Percentiles rank a stretch among this genome's conserved stretches.
Conservation (phyloP, 2,113 vertebrate species). For the Melanotaenia duboulayi region DNA sequence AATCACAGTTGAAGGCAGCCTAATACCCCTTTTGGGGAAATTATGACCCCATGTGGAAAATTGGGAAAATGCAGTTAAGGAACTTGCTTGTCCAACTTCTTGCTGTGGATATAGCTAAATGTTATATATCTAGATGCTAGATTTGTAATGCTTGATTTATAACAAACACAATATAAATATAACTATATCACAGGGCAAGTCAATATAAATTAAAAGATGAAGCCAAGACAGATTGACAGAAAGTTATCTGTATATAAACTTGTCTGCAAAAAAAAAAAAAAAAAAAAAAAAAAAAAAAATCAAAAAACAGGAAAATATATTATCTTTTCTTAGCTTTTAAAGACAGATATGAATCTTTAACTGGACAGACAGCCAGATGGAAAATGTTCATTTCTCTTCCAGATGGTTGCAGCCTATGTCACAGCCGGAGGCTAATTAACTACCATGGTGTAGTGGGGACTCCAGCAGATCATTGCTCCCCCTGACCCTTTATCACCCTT, state of each 20-base stretch:
- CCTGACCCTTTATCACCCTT: conserved; percentile 3
- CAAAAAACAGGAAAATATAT: not conserved
- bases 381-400: conserved; percentile 61
- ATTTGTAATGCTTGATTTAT: too few relatives aligned
- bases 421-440: conserved; percentile 80
- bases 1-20: not conserved
- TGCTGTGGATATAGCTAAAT: not conserved
- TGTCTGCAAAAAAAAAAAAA: not conserved
- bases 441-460: conserved; percentile 69
- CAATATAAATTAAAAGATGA: too few relatives aligned
- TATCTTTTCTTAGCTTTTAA: not conserved
- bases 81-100: not conserved
- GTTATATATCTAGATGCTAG: too few relatives aligned
- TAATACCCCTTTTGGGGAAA: conserved; percentile 5
- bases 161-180: too few relatives aligned
- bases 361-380: conserved; percentile 15
- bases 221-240: too few relatives aligned
- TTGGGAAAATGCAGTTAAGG: conserved; percentile 25
- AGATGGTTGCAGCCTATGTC: conserved; percentile 74
- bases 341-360: conserved; percentile 15
- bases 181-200: too few relatives aligned
- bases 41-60: conserved; percentile 66
- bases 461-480: conserved; percentile 66
- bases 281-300: conserved; percentile 3
- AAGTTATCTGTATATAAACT: too few relatives aligned